Conservation (phyloP, 2,797 vertebrate species). For the Hafferia zeledoni region DNA sequence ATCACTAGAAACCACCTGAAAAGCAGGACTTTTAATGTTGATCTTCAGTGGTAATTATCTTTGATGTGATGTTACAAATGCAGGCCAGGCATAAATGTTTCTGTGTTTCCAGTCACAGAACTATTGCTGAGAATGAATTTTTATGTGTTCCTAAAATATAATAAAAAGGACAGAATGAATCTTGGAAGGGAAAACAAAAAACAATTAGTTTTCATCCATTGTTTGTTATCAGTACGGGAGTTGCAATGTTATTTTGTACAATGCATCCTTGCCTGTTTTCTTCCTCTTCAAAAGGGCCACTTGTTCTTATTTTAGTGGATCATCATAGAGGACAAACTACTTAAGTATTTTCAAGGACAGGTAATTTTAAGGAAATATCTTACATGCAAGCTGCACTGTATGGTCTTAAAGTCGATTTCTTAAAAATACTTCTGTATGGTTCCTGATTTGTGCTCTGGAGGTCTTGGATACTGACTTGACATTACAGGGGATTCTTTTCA, state of each 20-base stretch:
- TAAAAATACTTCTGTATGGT: background rate
- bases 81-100: background rate
- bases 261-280: background rate
- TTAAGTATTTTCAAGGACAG: background rate
- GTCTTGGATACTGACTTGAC: background rate
- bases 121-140: background rate
- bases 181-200: background rate
- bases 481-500: background rate
- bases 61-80: background rate
- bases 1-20: background rate
- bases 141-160: background rate
- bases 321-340: background rate
- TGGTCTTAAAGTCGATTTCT: background rate
- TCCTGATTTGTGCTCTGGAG: background rate
- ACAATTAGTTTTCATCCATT: background rate
- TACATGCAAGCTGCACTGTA: background rate
- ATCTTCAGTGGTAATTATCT: background rate
- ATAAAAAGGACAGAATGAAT: background rate
- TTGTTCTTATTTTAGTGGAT: background rate
- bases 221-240: background rate
- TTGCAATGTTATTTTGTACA: background rate
- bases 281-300: background rate
- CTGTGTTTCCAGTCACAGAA: background rate
- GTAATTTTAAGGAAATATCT: background rate
- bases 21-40: background rate